phyloP scores from a whole-genome alignment of 2,797 vertebrate species.

The Cygnus olor region DNA sequence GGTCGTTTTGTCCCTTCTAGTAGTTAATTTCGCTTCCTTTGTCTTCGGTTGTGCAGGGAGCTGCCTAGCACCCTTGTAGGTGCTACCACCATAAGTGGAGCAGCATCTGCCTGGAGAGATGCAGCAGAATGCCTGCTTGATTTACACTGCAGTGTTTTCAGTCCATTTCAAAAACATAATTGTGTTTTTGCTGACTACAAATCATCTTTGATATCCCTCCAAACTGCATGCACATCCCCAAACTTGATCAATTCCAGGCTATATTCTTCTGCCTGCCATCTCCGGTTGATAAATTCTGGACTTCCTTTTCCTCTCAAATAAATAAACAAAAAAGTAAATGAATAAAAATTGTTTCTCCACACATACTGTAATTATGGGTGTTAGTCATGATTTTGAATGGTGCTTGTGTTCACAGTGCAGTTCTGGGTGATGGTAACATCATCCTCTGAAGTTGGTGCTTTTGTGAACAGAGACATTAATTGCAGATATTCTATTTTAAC shows the following conservation, averaged over 20 bases:
- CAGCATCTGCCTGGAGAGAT: neutral
- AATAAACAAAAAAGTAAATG: neutral
- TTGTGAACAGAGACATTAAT: neutral
- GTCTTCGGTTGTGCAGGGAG: neutral
- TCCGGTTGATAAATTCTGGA: constrained; percentile 11
- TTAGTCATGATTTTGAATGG: constrained; percentile 26
- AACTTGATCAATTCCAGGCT: neutral
- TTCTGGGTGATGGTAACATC: neutral
- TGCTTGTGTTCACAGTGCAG: neutral
- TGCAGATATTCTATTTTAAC: neutral
- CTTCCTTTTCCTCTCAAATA: neutral
- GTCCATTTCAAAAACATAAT: neutral
- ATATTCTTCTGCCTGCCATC: constrained; percentile 1
- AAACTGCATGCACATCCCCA: neutral
- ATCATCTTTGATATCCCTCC: neutral
- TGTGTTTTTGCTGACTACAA: constrained; percentile 32
- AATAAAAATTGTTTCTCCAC: neutral
- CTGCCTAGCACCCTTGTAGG: neutral
- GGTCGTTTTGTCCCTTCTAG: neutral
- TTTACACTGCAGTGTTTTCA: neutral
- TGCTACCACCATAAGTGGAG: neutral
- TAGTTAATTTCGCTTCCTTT: neutral
- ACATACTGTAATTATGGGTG: neutral
- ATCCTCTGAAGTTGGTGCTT: neutral
- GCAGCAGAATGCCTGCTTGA: neutral